Evolutionary conservation across 2,113 vertebrate species (phyloP), one percentile per base, ranked within the genome.

Genomic region (Hiodon tergisus): DNA sequence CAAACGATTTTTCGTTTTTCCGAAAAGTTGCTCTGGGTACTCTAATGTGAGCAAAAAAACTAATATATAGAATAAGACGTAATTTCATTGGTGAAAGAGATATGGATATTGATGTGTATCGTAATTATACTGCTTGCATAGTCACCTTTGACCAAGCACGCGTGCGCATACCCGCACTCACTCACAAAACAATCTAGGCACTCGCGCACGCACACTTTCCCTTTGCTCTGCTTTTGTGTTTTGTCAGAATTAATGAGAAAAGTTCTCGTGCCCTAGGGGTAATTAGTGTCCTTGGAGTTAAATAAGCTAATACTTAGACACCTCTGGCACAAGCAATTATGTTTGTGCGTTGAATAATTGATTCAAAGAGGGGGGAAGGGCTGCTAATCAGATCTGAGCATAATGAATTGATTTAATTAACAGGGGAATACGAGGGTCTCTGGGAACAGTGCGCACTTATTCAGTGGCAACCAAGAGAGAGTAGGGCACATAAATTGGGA

Each of bases 271-370:
- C 97, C 97, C 96, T 96, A 95, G 95, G 97, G 97, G 95, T 98
- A 99, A 98, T 99, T 99, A 98, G 95, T 99, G 97, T 99, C 97
- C 97, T 99, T 99, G 96, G 96, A 99, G 97, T 98, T 99, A 99
- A 99, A 99, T 99, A 99, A 99, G 96, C 97, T 98, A 95, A 98
- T 97, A 97, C 95, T 95, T 96, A 97, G 95, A 97, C 96, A 98
- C 97, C 96, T 98, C 97, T 98, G 95, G 96, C 96, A 96, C 96
- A 98, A 95, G 95, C 97, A 99, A 99, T 98, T 99, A 98, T 98
- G 96, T 99, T 99, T 99, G 96, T 98, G 97, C 98, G 98, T 99
- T 98, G 97, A 99, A 99, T 99, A 99, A 99, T 99, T 98, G 97
- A 99, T 99, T 99, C 96, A 97, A 93, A 92, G 92, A 87, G 90